Evolutionary conservation across 2,797 vertebrate genomes (phyloP).

Genomic region (Urosaurus nigricauda): DNA sequence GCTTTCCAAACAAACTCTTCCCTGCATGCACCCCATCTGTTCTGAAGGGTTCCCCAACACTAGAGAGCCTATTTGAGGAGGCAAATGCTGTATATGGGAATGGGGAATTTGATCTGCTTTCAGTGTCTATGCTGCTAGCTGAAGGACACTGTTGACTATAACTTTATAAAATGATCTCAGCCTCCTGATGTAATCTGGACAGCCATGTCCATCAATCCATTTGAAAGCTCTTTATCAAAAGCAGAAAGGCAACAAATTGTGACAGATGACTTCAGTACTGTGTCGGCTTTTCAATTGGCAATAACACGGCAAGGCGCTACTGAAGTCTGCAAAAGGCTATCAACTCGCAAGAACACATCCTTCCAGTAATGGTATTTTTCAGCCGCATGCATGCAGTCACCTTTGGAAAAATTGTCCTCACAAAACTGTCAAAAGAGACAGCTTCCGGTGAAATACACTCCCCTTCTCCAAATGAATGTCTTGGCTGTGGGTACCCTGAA

Average conservation of each 20-base stretch:
- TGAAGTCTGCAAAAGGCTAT: constrained; percentile 11
- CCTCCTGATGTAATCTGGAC: neutral
- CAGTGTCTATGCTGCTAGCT: neutral
- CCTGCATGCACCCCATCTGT: too few relatives aligned
- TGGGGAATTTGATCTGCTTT: neutral
- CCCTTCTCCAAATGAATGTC: neutral
- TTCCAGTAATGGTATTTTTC: constrained; percentile 24
- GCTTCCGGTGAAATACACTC: constrained; percentile 5
- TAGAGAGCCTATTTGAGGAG: neutral
- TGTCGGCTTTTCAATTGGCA: neutral
- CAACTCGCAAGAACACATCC: neutral
- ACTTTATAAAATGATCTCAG: neutral
- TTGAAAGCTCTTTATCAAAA: neutral
- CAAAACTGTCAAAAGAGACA: constrained; percentile 10
- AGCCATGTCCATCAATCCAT: neutral
- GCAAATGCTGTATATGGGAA: neutral
- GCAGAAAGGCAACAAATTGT: neutral
- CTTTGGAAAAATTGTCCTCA: constrained; percentile 7
- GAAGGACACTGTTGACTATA: neutral
- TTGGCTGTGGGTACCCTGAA: constrained; percentile 8
- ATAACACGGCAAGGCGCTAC: neutral
- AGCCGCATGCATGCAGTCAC: constrained; percentile 13
- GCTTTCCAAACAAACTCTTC: too few relatives aligned
- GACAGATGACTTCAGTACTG: neutral
- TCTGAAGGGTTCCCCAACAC: neutral